Evolutionary conservation across 2,888 invertebrate species (phyloP).

Genomic region (Actias luna): DNA sequence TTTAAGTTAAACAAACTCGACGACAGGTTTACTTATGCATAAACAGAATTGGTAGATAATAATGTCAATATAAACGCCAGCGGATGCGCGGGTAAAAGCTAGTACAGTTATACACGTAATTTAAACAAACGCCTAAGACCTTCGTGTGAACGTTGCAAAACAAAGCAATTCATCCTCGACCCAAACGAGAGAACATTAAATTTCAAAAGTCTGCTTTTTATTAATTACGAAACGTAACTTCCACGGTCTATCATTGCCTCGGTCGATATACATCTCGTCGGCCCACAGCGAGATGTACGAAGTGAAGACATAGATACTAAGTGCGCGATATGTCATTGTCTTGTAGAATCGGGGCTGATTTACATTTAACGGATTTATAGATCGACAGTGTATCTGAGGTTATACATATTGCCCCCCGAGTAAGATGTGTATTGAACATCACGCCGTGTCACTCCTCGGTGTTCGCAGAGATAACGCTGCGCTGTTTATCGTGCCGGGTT

Average conservation of each 20-base stretch:
- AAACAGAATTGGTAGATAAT: too few species aligned
- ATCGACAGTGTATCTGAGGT: neutral
- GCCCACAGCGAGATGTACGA: slow-evolving; percentile 1
- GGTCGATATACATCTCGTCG: neutral
- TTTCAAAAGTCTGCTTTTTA: neutral
- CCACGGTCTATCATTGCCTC: slow-evolving; percentile 3
- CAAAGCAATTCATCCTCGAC: neutral
- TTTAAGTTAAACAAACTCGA: too few species aligned
- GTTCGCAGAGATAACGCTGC: neutral
- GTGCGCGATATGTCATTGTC: slow-evolving; percentile 7
- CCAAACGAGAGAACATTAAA: slow-evolving; percentile 3
- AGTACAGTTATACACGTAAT: too few species aligned
- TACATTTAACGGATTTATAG: neutral
- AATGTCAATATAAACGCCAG: too few species aligned
- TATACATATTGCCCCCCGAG: slow-evolving; percentile 5
- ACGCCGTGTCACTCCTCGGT: slow-evolving; percentile 3
- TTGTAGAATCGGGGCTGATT: slow-evolving; percentile 8
- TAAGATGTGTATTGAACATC: slow-evolving; percentile 3
- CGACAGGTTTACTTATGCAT: too few species aligned
- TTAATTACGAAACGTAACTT: slow-evolving; percentile 10
- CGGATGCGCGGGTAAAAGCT: too few species aligned
- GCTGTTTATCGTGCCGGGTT: neutral
- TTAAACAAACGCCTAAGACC: neutral
- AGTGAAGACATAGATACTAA: slow-evolving; percentile 7
- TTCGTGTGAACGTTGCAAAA: neutral